Conservation (phyloP, 1,140 invertebrate species). For the Acromyrmex charruanus region DNA sequence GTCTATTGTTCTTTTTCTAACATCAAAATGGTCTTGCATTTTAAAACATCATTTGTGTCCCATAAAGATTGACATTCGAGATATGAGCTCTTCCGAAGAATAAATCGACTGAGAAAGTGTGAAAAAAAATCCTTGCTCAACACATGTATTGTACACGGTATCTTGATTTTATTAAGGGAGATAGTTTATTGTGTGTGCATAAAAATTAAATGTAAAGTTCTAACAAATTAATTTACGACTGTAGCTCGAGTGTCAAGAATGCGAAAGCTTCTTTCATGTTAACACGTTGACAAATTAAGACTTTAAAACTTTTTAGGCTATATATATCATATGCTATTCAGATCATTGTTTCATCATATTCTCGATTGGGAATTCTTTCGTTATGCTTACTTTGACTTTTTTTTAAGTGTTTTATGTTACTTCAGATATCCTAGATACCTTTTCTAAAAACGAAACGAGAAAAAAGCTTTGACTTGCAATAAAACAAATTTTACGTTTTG, state of each 20-base stretch:
- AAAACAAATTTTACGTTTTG: slow-evolving; percentile 16
- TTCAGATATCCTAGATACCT: not conserved
- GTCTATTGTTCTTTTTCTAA: slow-evolving; percentile 35
- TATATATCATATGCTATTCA: not conserved
- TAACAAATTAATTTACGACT: slow-evolving; percentile 23
- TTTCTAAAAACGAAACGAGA: not conserved
- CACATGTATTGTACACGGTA: slow-evolving; percentile 39
- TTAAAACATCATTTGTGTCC: slow-evolving; percentile 34
- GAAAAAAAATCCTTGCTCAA: slow-evolving; percentile 59
- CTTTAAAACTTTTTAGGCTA: slow-evolving; percentile 22
- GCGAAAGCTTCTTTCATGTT: slow-evolving; percentile 25
- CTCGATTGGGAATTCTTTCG: slow-evolving; percentile 5
- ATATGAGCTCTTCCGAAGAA: slow-evolving; percentile 59
- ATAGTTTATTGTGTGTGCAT: slow-evolving; percentile 13
- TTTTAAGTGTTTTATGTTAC: slow-evolving; percentile 28
- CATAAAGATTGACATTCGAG: slow-evolving; percentile 43
- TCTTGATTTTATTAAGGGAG: slow-evolving; percentile 35
- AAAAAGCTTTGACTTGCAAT: not conserved
- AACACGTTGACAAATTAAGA: slow-evolving; percentile 4
- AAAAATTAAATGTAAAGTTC: slow-evolving; percentile 43
- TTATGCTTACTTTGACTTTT: slow-evolving; percentile 9
- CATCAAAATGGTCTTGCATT: slow-evolving; percentile 51
- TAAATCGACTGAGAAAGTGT: slow-evolving; percentile 43
- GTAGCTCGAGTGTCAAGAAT: slow-evolving; percentile 20
- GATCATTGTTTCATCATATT: slow-evolving; percentile 33